Evolutionary conservation across 1,140 invertebrate species (phyloP).

Genomic region (Drosophila carrolli): DNA sequence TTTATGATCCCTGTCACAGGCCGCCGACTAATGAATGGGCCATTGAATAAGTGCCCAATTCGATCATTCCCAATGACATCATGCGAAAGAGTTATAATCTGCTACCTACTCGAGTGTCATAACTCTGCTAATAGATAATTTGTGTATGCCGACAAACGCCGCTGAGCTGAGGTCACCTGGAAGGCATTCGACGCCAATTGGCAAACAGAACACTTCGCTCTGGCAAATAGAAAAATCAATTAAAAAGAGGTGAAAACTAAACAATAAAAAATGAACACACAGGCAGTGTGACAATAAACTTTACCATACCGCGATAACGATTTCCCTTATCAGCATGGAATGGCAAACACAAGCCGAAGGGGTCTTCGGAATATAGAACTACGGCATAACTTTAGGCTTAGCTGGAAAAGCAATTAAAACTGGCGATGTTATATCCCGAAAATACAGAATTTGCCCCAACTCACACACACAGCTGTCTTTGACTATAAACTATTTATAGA

Average conservation of each 20-base stretch:
- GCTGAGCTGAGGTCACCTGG: constrained; percentile 73
- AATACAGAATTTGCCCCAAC: constrained; percentile 3
- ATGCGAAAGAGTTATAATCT: constrained; percentile 25
- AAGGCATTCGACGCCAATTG: constrained; percentile 51
- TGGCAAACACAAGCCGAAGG: constrained; percentile 16
- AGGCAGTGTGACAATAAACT: constrained; percentile 65
- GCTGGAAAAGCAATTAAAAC: constrained; percentile 18
- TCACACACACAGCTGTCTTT: constrained; percentile 34
- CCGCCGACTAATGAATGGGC: constrained; percentile 23
- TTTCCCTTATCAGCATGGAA: constrained; percentile 52
- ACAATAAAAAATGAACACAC: constrained; percentile 60
- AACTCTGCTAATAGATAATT: constrained; percentile 36
- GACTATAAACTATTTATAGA: constrained; percentile 36
- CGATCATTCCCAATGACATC: constrained; percentile 44
- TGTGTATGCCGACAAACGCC: constrained; percentile 11
- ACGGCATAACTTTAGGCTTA: constrained; percentile 77
- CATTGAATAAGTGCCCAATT: constrained; percentile 18
- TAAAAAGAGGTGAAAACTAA: constrained; percentile 77
- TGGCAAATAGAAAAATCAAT: constrained; percentile 71
- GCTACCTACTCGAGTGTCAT: constrained; percentile 19
- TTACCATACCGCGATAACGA: constrained; percentile 68
- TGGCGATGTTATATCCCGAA: not conserved
- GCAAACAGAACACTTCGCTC: constrained; percentile 61
- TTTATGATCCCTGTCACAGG: constrained; percentile 22
- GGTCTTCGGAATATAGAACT: constrained; percentile 24